Percentiles rank a stretch among this genome's conserved stretches.
Conservation (phyloP, 2,797 vertebrate species). For the Perodicticus potto region DNA sequence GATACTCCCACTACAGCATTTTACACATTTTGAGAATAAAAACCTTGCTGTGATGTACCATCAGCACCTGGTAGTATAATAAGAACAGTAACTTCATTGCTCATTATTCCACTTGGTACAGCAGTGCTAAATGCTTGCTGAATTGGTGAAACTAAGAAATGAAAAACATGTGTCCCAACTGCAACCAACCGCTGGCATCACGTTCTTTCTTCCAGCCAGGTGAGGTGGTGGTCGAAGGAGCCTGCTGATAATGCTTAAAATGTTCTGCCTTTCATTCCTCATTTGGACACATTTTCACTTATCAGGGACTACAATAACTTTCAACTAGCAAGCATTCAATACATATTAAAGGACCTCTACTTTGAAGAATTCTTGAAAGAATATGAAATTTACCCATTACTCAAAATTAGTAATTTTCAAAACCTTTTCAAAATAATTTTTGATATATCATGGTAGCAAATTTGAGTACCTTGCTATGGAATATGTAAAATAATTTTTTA, state of each 20-base stretch:
- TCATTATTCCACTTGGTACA: not conserved
- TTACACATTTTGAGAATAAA: not conserved
- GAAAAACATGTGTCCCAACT: not conserved
- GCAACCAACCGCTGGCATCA: no score
- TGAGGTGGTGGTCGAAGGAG: no score
- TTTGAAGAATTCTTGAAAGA: conserved; percentile 6
- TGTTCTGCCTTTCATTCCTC: not conserved
- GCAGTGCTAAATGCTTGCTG: not conserved
- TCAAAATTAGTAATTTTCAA: not conserved
- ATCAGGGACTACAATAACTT: not conserved
- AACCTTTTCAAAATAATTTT: not conserved
- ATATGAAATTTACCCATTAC: not conserved
- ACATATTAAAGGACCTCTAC: not conserved
- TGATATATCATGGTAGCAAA: not conserved
- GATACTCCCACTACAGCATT: not conserved
- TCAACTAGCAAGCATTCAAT: not conserved
- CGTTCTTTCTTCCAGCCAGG: no score
- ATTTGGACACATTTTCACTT: not conserved
- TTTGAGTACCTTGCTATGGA: not conserved
- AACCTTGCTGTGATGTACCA: not conserved
- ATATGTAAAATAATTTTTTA: not conserved
- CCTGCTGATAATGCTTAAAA: not conserved
- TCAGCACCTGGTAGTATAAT: not conserved
- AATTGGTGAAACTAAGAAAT: conserved; percentile 38
- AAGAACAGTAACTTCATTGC: not conserved